Percentiles rank a stretch among this genome's conserved stretches.
These are phyloP conservation scores for Platanista minor DNA, from an alignment of 2,113 vertebrate genomes.

Conservation along the genomic window DNA sequence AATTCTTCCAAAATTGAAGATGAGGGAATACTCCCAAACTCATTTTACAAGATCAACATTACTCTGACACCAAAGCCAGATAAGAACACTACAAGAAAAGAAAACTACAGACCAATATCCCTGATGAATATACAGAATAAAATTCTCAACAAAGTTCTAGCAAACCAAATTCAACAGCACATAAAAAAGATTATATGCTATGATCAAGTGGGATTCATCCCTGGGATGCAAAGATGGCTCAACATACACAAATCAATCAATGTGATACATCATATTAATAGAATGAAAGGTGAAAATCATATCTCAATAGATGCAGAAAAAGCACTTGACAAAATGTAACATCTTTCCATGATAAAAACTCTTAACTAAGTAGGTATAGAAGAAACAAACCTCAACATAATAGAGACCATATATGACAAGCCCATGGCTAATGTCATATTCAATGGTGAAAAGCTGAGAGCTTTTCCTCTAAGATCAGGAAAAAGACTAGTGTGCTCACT, in stretches of 20 bases:
- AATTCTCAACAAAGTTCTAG: not conserved
- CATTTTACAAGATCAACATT: not conserved
- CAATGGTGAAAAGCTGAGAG: not conserved
- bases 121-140: not conserved
- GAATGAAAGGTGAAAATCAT: not conserved
- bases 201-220: not conserved
- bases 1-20: not conserved
- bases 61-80: not conserved
- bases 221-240: not conserved
- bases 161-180: not conserved
- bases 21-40: not conserved
- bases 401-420: not conserved
- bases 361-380: not conserved
- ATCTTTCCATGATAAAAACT: not conserved
- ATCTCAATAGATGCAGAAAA: not conserved
- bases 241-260: not conserved
- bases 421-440: not conserved
- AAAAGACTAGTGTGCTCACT: not conserved
- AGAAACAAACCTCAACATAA: not conserved
- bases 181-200: rapidly evolving
- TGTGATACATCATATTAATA: not conserved
- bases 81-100: not conserved
- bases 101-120: not conserved
- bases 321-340: not conserved
- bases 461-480: not conserved